Percentiles rank a stretch among this genome's conserved stretches.
Evolutionary conservation across 1,140 invertebrate genomes (phyloP).

Genomic region (Belonocnema kinseyi): DNA sequence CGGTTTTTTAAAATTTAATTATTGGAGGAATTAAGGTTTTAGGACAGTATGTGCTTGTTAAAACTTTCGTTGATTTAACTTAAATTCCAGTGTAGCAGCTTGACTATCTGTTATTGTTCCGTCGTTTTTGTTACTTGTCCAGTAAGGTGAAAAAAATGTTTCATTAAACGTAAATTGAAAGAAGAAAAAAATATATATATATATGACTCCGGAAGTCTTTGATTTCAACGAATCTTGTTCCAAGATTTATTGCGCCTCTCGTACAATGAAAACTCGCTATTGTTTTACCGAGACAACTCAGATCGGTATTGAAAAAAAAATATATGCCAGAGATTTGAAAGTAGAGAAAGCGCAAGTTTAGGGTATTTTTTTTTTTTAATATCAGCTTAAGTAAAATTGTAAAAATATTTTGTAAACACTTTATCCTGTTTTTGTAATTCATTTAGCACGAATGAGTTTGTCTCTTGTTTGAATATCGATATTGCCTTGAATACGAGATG

Average conservation of each 20-base stretch:
- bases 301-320: background rate
- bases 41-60: background rate
- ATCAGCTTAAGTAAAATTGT: slow-evolving; percentile 3
- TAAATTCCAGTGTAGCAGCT: background rate
- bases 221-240: background rate
- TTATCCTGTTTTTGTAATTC: background rate
- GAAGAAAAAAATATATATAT: background rate
- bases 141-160: background rate
- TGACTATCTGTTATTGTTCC: slow-evolving; percentile 26
- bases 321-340: background rate
- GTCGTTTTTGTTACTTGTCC: slow-evolving; percentile 29
- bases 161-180: background rate
- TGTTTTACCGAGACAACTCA: background rate
- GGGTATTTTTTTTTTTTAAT: background rate
- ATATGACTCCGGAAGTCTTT: slow-evolving; percentile 3
- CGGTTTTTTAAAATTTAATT: slow-evolving; percentile 6
- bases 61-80: background rate
- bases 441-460: slow-evolving; percentile 1
- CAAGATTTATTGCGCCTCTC: slow-evolving; percentile 9
- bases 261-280: background rate
- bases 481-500: slow-evolving; percentile 17
- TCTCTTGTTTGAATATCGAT: slow-evolving; percentile 11
- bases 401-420: slow-evolving; percentile 26
- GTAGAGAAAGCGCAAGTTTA: background rate
- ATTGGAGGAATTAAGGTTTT: background rate